Evolutionary conservation across 1,140 invertebrate genomes (phyloP).

Genomic region (Heliconius himera): DNA sequence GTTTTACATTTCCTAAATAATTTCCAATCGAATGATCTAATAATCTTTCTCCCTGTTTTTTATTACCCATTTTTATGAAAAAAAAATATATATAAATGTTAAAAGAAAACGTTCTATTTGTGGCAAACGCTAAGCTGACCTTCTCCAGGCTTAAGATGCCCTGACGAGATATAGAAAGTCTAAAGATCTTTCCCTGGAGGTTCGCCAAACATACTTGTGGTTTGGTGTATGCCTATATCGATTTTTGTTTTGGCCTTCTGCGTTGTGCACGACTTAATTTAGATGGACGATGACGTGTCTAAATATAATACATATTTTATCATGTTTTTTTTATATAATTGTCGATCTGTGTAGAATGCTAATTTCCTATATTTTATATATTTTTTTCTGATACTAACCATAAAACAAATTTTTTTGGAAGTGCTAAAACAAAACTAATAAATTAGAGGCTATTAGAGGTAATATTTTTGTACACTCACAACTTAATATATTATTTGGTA

Average conservation of each 20-base stretch:
- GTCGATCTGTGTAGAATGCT: neutral
- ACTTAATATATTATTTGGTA: too few species aligned
- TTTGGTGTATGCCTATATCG: neutral
- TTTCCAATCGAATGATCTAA: too few species aligned
- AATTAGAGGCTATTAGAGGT: too few species aligned
- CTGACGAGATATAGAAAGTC: constrained; percentile 9
- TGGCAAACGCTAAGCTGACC: neutral
- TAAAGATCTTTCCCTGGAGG: neutral
- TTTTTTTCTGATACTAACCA: neutral
- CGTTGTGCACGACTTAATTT: neutral
- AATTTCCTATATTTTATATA: neutral
- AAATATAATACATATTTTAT: neutral
- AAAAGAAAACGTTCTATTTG: neutral
- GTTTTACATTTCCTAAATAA: too few species aligned
- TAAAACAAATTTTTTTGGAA: too few species aligned
- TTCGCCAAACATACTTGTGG: neutral
- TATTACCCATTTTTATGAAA: neutral
- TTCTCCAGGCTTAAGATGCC: constrained; percentile 8
- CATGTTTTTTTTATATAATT: neutral
- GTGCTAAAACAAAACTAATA: too few species aligned
- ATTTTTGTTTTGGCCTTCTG: neutral
- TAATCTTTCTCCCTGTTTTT: too few species aligned
- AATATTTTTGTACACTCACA: too few species aligned
- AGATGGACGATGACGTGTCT: neutral
- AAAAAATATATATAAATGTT: neutral